Percentiles rank a stretch among this genome's conserved stretches.
These are phyloP conservation scores for Rhopalosiphum padi DNA, from an alignment of 1,140 invertebrate genomes.

Conservation along the genomic window DNA sequence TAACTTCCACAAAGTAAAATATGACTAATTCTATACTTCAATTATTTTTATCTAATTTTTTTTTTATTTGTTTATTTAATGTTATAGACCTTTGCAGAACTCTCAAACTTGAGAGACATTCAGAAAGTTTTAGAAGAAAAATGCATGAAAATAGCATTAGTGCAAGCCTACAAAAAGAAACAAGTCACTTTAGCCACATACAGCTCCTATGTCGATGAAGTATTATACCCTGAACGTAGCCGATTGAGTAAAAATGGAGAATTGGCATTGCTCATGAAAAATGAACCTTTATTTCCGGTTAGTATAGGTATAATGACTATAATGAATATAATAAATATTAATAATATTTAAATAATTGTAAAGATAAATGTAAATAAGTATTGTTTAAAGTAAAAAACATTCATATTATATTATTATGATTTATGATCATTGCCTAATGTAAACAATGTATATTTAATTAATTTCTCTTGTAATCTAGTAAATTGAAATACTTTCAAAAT, in stretches of 20 bases:
- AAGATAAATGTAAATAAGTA: too few relatives aligned
- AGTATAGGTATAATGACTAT: not conserved
- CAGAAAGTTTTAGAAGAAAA: not conserved
- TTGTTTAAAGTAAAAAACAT: not conserved
- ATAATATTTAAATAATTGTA: not conserved
- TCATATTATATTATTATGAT: not conserved
- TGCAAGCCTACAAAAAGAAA: constrained; percentile 29
- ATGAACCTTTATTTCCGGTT: constrained; percentile 48
- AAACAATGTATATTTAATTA: not conserved
- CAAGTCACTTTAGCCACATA: constrained; percentile 34
- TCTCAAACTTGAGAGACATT: constrained; percentile 6
- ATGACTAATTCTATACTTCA: not conserved
- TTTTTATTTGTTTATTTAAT: not conserved
- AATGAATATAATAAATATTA: too few relatives aligned
- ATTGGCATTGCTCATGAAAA: constrained; percentile 28
- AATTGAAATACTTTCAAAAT: not conserved
- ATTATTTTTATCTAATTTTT: not conserved
- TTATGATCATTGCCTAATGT: too few relatives aligned
- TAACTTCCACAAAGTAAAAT: constrained; percentile 71
- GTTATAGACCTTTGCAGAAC: not conserved
- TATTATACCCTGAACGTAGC: constrained; percentile 23
- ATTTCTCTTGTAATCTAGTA: not conserved
- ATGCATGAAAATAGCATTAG: not conserved
- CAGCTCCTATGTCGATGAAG: not conserved
- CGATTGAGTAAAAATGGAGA: not conserved